Evolutionary conservation across 2,113 vertebrate genomes (phyloP).

Genomic region (Falcunculus frontatus): DNA sequence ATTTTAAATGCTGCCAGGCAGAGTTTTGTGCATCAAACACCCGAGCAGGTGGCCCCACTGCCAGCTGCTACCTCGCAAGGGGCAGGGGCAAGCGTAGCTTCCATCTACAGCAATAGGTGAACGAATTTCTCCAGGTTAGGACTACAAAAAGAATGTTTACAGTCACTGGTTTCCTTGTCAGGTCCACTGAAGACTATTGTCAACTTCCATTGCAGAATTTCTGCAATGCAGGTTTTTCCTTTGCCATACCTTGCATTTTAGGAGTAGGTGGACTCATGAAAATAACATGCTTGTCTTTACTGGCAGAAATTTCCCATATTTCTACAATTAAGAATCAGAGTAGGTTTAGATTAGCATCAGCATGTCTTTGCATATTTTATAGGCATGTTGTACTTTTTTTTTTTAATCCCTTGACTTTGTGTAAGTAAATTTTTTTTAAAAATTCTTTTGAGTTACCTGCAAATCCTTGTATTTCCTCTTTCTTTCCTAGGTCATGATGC

Average conservation of each 20-base stretch:
- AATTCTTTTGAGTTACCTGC: not conserved
- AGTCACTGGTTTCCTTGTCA: not conserved
- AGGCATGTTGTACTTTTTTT: not conserved
- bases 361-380: not conserved
- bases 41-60: not conserved
- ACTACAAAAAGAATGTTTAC: not conserved
- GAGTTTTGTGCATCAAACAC: not conserved
- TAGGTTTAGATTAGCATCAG: not conserved
- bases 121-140: too few relatives aligned
- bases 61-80: not conserved
- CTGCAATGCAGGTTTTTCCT: not conserved
- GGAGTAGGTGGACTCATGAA: not conserved
- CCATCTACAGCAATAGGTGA: not conserved
- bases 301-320: not conserved
- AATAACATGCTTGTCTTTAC: not conserved
- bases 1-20: not conserved
- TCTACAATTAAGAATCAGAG: not conserved
- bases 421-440: not conserved
- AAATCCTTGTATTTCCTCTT: not conserved
- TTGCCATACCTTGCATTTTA: not conserved
- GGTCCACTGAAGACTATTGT: not conserved
- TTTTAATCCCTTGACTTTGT: not conserved
- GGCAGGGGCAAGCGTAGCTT: too few relatives aligned
- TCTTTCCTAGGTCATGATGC: slow-evolving; percentile 83
- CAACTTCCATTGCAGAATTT: not conserved